These are phyloP conservation scores for Enteromius thamalakanensis DNA, from an alignment of 2,797 vertebrate species.

Conservation along the genomic window DNA sequence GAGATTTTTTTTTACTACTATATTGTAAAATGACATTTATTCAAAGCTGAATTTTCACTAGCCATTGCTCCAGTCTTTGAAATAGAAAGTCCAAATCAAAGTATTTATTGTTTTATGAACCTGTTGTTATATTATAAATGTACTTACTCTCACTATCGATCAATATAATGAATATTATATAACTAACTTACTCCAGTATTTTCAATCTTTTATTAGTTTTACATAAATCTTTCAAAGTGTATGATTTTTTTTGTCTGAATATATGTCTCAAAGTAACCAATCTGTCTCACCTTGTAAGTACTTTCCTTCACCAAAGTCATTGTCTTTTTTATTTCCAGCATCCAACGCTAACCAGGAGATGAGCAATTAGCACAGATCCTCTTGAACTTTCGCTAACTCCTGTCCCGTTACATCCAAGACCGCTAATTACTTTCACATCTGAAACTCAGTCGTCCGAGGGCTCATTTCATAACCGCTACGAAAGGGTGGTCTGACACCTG, in stretches of 20 bases:
- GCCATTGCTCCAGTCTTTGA: background rate
- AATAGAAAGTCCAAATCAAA: background rate
- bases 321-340: conserved; percentile 37
- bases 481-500: conserved; percentile 60
- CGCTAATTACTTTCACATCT: conserved; percentile 69
- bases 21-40: background rate
- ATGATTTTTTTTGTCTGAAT: conserved; percentile 25
- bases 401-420: conserved; percentile 44
- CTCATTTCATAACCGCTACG: conserved; percentile 64
- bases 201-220: background rate
- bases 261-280: conserved; percentile 5
- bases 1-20: too few species aligned
- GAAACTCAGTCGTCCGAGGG: conserved; percentile 60
- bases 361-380: conserved; percentile 61
- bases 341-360: conserved; percentile 46
- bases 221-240: background rate
- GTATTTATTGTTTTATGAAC: background rate
- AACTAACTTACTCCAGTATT: too few species aligned
- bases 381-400: conserved; percentile 47
- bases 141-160: background rate
- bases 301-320: conserved; percentile 27
- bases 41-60: background rate
- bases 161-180: background rate
- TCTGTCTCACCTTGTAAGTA: conserved; percentile 23
- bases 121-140: background rate